Evolutionary conservation across 53 echinoderm and acorn worm genomes (phyloP).

Genomic region (Arbacia lixula): DNA sequence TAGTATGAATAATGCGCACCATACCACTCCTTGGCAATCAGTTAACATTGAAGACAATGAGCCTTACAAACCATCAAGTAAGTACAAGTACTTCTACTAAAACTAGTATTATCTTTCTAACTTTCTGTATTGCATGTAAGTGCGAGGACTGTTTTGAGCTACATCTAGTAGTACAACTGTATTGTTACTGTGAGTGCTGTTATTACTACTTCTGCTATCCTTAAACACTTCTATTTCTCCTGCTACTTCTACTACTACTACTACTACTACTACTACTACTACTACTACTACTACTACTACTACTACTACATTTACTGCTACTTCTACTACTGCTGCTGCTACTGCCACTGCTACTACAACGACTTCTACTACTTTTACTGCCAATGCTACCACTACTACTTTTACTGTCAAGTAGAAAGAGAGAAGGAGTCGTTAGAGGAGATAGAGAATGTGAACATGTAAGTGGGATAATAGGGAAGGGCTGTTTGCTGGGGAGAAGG

Average conservation of each 20-base stretch:
- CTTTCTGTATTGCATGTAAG: no score
- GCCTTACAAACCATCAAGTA: slow-evolving; percentile 54
- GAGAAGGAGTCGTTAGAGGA: not conserved
- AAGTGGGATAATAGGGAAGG: not conserved
- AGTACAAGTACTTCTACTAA: no score
- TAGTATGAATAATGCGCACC: not conserved
- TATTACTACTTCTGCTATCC: not conserved
- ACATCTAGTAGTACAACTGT: not conserved
- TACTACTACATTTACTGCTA: not conserved
- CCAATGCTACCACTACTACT: no score
- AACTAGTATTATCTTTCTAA: no score
- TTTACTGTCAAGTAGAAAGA: not conserved
- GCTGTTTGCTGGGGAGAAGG: not conserved
- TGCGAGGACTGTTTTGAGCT: no score
- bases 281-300: not conserved
- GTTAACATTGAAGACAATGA: not conserved
- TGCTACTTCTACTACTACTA: not conserved
- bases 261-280: not conserved
- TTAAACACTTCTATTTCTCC: not conserved
- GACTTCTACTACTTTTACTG: no score
- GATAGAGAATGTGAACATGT: not conserved
- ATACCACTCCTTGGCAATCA: not conserved
- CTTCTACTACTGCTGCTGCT: not conserved
- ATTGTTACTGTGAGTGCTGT: not conserved
- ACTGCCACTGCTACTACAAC: not conserved